Evolutionary conservation across 1,140 invertebrate species (phyloP).

Genomic region (Tetraneura akinire): DNA sequence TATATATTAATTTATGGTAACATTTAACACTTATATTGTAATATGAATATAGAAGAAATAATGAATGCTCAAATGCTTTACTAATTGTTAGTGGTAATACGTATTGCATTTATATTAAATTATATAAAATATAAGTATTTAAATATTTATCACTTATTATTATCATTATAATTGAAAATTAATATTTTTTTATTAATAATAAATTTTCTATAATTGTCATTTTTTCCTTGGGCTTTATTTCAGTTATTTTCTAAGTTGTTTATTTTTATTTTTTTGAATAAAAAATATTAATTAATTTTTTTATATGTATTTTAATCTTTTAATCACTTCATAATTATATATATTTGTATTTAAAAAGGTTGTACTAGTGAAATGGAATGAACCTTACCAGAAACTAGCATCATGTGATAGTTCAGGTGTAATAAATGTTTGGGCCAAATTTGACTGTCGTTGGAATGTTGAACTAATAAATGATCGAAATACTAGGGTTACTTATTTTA

Average conservation of each 20-base stretch:
- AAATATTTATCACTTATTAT: no score
- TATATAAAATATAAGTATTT: no score
- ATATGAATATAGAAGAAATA: no score
- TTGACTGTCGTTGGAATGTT: slow-evolving; percentile 97
- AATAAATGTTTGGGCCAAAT: slow-evolving; percentile 99
- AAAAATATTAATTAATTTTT: background rate
- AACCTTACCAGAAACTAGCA: slow-evolving; percentile 91
- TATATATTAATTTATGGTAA: no score
- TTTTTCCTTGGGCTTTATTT: no score
- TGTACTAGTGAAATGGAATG: slow-evolving; percentile 53
- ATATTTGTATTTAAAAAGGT: slow-evolving; percentile 45
- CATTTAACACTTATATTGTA: no score
- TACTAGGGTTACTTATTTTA: slow-evolving; percentile 94
- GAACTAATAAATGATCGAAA: slow-evolving; percentile 98
- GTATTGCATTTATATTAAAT: no score
- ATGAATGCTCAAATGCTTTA: no score
- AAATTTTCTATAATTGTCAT: no score
- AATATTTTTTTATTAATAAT: no score
- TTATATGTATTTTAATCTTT: background rate
- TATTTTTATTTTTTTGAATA: background rate
- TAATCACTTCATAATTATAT: background rate
- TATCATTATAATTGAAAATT: no score
- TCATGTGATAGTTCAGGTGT: slow-evolving; percentile 97
- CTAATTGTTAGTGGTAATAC: no score
- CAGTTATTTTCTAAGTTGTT: background rate